Evolutionary conservation across 2,113 vertebrate species (phyloP).

Genomic region (Cnemophilus loriae): DNA sequence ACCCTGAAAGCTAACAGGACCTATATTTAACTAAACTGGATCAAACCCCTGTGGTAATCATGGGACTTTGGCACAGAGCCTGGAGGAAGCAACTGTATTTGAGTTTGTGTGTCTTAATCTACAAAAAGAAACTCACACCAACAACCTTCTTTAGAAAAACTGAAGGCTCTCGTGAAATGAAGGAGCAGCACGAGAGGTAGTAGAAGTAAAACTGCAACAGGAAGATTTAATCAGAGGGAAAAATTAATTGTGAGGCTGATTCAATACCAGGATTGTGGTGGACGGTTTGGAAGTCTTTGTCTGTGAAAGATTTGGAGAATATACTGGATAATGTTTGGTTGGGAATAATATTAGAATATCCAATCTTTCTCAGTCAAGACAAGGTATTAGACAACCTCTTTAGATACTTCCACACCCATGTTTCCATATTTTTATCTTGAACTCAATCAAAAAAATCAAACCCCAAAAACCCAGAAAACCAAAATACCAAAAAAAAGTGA

Average conservation of each 20-base stretch:
- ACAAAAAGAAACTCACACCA: not conserved
- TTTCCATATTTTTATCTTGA: not conserved
- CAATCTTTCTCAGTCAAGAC: not conserved
- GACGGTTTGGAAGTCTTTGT: not conserved
- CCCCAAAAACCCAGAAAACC: not conserved
- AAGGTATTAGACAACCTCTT: not conserved
- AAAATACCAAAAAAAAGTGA: not conserved
- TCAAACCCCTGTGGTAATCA: rapidly evolving
- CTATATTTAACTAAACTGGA: not conserved
- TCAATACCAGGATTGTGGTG: not conserved
- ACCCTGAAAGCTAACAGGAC: not conserved
- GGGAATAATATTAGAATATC: not conserved
- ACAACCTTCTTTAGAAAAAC: not conserved
- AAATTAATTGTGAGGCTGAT: not conserved
- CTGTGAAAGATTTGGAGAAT: not conserved
- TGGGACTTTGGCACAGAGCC: not conserved
- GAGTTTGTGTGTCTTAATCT: not conserved
- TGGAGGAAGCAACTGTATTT: not conserved
- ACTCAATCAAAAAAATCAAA: not conserved
- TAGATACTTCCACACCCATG: not conserved
- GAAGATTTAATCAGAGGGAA: not conserved
- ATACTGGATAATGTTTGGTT: rapidly evolving
- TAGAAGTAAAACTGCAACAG: not conserved
- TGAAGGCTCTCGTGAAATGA: not conserved
- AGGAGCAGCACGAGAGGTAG: rapidly evolving